These are phyloP conservation scores for Epistrophella euchroma DNA, from an alignment of 2,888 invertebrate species.

Conservation along the genomic window DNA sequence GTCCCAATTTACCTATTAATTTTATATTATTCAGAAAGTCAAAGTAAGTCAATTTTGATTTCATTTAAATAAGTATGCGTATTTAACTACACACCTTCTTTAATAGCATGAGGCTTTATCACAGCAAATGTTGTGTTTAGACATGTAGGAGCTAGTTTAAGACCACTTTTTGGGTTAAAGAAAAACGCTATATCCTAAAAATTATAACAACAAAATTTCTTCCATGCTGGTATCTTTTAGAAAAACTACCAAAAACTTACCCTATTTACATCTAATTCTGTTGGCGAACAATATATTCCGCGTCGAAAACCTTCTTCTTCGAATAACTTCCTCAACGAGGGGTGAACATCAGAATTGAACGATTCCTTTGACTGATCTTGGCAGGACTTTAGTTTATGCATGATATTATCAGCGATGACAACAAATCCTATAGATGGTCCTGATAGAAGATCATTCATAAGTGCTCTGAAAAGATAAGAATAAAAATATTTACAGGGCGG, in stretches of 20 bases:
- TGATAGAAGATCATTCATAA: constrained; percentile 80
- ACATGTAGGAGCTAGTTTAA: constrained; percentile 85
- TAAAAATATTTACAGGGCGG: no score
- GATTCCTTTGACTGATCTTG: constrained; percentile 77
- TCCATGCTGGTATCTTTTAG: not conserved
- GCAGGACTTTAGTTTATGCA: constrained; percentile 80
- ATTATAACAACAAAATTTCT: not conserved
- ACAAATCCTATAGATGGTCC: constrained; percentile 82
- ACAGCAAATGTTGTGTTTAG: constrained; percentile 91
- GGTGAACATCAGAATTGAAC: constrained; percentile 75
- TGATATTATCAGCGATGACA: constrained; percentile 81
- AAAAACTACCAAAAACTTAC: constrained; percentile 34
- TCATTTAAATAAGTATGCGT: no score
- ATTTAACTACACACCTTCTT: constrained; percentile 86
- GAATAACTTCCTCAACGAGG: constrained; percentile 87
- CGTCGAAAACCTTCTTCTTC: constrained; percentile 88
- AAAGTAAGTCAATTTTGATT: not conserved
- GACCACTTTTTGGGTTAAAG: constrained; percentile 86
- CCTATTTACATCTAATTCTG: constrained; percentile 82
- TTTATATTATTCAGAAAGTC: not conserved
- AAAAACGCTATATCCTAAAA: constrained; percentile 86
- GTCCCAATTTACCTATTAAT: constrained; percentile 85
- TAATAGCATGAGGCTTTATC: constrained; percentile 95
- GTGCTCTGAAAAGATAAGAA: constrained; percentile 76
- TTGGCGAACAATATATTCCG: constrained; percentile 88